Conservation (phyloP, 2,797 vertebrate species). For the Brachyrhaphis roseni region DNA sequence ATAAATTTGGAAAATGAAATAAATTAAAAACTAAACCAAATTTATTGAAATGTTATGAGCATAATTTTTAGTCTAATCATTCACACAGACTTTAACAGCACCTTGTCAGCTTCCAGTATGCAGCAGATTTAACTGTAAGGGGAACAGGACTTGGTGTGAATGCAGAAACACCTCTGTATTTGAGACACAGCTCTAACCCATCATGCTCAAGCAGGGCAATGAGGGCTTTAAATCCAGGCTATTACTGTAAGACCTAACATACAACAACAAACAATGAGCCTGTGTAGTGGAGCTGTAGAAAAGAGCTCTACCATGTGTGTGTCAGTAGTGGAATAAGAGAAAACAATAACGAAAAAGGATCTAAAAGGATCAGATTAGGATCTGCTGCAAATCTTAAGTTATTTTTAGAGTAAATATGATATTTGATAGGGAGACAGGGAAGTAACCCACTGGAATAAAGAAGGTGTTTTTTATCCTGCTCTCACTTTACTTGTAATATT, state of each 20-base stretch:
- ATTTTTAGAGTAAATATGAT: not conserved
- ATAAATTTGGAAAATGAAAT: not conserved
- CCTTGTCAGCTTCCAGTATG: not conserved
- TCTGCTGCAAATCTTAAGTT: not conserved
- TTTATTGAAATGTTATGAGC: not conserved
- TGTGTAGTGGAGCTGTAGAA: slow-evolving; percentile 32
- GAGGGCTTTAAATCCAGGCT: slow-evolving; percentile 43
- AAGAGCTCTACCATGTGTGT: slow-evolving; percentile 13
- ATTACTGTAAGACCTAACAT: slow-evolving; percentile 45
- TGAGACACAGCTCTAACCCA: slow-evolving; percentile 13
- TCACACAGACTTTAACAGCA: not conserved
- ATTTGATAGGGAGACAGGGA: not conserved
- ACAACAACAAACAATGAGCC: slow-evolving; percentile 36
- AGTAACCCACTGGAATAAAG: not conserved
- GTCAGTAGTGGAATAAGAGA: not conserved
- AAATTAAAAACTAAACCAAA: not conserved
- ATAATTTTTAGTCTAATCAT: not conserved
- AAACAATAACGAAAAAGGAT: not conserved
- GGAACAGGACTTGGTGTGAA: slow-evolving; percentile 8
- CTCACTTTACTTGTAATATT: not conserved
- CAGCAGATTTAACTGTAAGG: slow-evolving; percentile 21
- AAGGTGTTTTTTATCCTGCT: not conserved
- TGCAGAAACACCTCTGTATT: not conserved
- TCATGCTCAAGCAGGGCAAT: slow-evolving; percentile 24
- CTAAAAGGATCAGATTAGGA: not conserved